phyloP scores from a whole-genome alignment of 2,797 vertebrate species.

The Alca torda region DNA sequence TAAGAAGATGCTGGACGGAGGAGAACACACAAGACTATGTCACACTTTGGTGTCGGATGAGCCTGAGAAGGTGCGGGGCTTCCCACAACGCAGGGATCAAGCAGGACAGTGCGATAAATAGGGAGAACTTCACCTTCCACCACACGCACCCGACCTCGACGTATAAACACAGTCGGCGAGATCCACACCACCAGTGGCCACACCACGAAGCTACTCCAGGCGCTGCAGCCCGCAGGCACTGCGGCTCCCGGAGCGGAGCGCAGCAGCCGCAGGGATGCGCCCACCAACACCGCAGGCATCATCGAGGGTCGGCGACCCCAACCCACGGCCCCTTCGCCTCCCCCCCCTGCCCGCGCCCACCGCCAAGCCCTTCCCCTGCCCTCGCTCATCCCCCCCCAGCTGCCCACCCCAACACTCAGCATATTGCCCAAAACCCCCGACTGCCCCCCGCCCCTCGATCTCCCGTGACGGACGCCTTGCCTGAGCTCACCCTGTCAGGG shows the following conservation, averaged over 20 bases:
- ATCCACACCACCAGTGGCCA: background rate
- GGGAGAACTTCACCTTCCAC: background rate
- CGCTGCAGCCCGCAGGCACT: background rate
- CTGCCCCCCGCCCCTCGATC: background rate
- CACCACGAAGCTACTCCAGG: background rate
- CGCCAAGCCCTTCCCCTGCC: background rate
- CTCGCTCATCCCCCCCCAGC: background rate
- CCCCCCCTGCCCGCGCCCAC: background rate
- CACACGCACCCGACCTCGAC: fast-evolving
- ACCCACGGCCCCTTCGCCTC: background rate
- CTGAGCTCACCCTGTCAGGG: background rate
- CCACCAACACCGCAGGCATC: fast-evolving
- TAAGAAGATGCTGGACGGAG: background rate
- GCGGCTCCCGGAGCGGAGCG: background rate
- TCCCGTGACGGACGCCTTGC: background rate
- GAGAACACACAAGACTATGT: background rate
- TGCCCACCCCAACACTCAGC: background rate
- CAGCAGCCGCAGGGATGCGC: background rate
- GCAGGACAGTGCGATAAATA: background rate
- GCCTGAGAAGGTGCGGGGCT: conserved; percentile 6
- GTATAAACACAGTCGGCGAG: fast-evolving
- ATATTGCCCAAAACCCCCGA: fast-evolving
- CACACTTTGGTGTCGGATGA: background rate
- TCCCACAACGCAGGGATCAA: background rate
- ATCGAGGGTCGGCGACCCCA: background rate